These are phyloP conservation scores for Holacanthus passer DNA, from an alignment of 2,113 vertebrate genomes.

Conservation along the genomic window DNA sequence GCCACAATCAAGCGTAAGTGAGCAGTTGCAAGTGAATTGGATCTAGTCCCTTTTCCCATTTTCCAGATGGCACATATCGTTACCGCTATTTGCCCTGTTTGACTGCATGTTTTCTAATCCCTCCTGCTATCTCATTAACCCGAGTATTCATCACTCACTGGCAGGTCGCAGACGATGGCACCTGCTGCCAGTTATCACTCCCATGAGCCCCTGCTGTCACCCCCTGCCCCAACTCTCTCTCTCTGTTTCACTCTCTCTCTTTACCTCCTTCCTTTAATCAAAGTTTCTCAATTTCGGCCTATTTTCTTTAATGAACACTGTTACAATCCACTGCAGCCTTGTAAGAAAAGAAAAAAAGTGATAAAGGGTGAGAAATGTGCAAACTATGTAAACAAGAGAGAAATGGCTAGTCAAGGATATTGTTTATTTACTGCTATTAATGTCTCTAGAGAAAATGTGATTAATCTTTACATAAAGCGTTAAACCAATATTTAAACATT, in stretches of 20 bases:
- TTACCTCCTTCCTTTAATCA: slow-evolving; percentile 7
- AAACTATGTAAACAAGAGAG: not conserved
- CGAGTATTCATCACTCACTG: slow-evolving; percentile 41
- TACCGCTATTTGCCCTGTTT: slow-evolving; percentile 9
- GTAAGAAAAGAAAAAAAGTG: not conserved
- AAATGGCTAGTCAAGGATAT: not conserved
- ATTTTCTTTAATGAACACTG: slow-evolving; percentile 21
- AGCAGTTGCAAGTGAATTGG: not conserved
- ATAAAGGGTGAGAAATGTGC: not conserved
- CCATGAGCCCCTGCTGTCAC: slow-evolving; percentile 30
- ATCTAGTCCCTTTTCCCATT: slow-evolving; percentile 31
- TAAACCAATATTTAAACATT: not conserved
- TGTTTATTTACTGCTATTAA: not conserved
- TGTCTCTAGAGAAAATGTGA: not conserved
- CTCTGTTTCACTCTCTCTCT: slow-evolving; percentile 4
- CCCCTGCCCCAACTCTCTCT: not conserved
- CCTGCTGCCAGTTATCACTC: slow-evolving; percentile 44
- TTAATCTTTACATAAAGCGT: not conserved
- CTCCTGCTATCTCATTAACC: slow-evolving; percentile 54
- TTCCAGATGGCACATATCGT: slow-evolving; percentile 35
- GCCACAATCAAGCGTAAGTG: slow-evolving; percentile 1
- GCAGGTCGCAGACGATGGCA: slow-evolving; percentile 48
- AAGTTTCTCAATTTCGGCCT: not conserved
- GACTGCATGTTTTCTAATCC: slow-evolving; percentile 49
- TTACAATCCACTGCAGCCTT: too few relatives aligned